Base-by-base conservation (phyloP, 2,888 invertebrate species). In the Cheiracanthium punctorium region DNA sequence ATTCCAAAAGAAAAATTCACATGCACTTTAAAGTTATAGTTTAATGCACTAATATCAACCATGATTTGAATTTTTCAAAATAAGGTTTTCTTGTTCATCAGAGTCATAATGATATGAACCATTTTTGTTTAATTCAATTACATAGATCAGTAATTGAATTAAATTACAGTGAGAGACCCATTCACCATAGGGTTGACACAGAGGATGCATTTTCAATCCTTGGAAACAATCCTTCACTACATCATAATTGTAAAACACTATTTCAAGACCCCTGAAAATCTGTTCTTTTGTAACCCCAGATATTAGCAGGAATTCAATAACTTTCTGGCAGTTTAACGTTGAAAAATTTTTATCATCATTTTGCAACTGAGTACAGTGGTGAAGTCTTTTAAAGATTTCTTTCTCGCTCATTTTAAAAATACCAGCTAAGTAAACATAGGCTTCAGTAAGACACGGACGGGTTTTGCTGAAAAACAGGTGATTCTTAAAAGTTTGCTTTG, bases 91-190 rank as follows among this genome's bases (percentile, higher is more conserved):
- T 17, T 48, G 43, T 48, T 48, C 43, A 48, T 48, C 43, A 37
- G 5, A 37, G 5, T 37, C 37, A 8, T 8, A 8, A 8, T 37
- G 5, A 48, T 48, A 48, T 12, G 43, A 7, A 48, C 14, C 10
- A 48, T 48, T 12, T 48, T 48, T 17, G 7, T 7, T 65, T 28
- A 30, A 52, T 73, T 84, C 84, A 28, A 84, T 79, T 29, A 20
- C 1, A 79, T 84, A 84, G 17, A 79, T 79, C 20, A 84, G 41
- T 37, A 84, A 69, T 7, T 79, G 84, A 52, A 84, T 33, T 37
- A 84, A 65, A 58, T 84, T 79, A 29, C 41, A 79, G 72, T 84
- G 84, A 1, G 64, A 33, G 32, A 24, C 10, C 84, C 84, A 84
- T 24, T 84, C 73, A 30, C 33, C 10, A 52, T 41, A 77, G 2